These are phyloP conservation scores for Molossus alvarezi DNA, from an alignment of 2,797 vertebrate genomes.

Conservation along the genomic window DNA sequence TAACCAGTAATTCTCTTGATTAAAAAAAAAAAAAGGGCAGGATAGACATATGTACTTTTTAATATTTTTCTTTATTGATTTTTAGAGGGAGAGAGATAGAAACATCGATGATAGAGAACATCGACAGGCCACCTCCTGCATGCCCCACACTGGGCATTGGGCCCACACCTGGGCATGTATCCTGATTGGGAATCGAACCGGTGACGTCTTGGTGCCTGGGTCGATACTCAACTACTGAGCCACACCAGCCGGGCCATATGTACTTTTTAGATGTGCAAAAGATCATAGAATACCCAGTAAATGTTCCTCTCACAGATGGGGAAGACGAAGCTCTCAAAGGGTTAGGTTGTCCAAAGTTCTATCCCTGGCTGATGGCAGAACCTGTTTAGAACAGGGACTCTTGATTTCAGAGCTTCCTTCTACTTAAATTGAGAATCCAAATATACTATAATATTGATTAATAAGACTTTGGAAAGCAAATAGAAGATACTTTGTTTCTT, in stretches of 20 bases:
- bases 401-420: not conserved
- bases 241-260: no score
- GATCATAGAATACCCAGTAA: not conserved
- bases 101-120: no score
- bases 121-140: no score
- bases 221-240: no score
- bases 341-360: not conserved
- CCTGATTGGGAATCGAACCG: no score
- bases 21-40: not conserved
- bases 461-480: slow-evolving; percentile 40
- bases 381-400: not conserved
- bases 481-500: not conserved
- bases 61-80: not conserved
- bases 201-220: no score
- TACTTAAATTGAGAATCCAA: slow-evolving; percentile 38
- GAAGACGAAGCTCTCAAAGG: not conserved
- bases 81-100: no score
- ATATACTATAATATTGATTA: not conserved
- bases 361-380: not conserved
- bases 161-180: no score
- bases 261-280: slow-evolving; percentile 2
- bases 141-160: no score
- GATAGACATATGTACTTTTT: not conserved
- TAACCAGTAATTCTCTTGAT: not conserved
- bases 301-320: not conserved